Percentiles rank a stretch among this genome's conserved stretches.
These are phyloP conservation scores for Dryocosmus kuriphilus DNA, from an alignment of 2,888 invertebrate species.

Conservation along the genomic window DNA sequence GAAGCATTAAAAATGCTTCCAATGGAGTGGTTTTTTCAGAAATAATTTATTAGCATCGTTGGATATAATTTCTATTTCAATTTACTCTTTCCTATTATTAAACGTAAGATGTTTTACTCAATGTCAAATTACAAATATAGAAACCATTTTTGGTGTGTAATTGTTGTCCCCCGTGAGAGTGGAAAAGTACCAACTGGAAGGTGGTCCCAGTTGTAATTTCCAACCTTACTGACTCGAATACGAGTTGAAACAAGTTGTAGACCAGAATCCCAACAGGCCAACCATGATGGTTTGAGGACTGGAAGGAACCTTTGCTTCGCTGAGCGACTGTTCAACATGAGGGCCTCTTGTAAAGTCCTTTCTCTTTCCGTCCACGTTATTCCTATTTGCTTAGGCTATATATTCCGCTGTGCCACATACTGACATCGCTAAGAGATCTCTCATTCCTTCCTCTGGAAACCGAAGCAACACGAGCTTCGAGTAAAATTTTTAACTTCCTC, in stretches of 20 bases:
- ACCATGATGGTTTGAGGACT: slow-evolving; percentile 66
- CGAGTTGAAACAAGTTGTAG: slow-evolving; percentile 60
- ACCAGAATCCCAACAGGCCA: slow-evolving; percentile 67
- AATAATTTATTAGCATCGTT: too few relatives aligned
- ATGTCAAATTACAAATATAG: neutral
- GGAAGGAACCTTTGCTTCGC: slow-evolving; percentile 58
- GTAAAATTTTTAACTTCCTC: neutral
- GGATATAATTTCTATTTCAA: too few relatives aligned
- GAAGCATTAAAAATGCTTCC: too few relatives aligned
- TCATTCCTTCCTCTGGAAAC: too few relatives aligned
- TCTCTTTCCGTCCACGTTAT: slow-evolving; percentile 54
- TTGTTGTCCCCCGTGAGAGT: neutral
- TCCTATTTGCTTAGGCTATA: slow-evolving; percentile 52
- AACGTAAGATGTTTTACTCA: neutral
- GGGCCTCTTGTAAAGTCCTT: slow-evolving; percentile 41
- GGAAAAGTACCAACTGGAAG: slow-evolving; percentile 10
- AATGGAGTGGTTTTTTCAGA: too few relatives aligned
- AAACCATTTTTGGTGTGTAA: neutral
- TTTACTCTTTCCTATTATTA: too few relatives aligned
- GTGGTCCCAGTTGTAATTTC: slow-evolving; percentile 64
- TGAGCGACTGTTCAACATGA: slow-evolving; percentile 40
- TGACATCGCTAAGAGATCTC: slow-evolving; percentile 1
- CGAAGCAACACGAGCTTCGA: neutral
- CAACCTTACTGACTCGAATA: slow-evolving; percentile 65
- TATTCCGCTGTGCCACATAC: slow-evolving; percentile 36